Base-by-base conservation (phyloP, 2,888 invertebrate genomes). In the Lasiommata megera region DNA sequence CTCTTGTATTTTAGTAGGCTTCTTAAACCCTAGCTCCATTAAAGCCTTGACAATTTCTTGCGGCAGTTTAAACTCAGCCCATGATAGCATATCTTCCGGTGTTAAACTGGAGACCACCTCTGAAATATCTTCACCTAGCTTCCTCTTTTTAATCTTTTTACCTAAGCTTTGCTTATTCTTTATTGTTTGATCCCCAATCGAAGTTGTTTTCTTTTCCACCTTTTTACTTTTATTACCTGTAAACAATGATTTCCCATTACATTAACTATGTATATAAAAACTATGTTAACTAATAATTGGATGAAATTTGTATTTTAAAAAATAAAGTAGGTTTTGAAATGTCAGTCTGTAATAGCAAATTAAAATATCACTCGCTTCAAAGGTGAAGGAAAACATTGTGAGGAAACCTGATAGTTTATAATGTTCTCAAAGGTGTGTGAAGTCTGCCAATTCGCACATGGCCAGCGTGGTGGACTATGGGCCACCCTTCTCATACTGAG, bases 1-100 rank as follows among this genome's bases (percentile, higher is more conserved):
- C 16, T 93, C 89, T 80, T 99, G 99, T 73, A 99, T 99, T 69
- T 94, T 93, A 0, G 99, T 99, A 0, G 99, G 99, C 17, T 93
- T 88, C 38, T 88, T 88, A 79, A 98, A 98, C 0, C 94, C 94
- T 66, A 94, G 91, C 59, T 96, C 96, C 11, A 93, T 89, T 0
- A 99, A 79, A 0, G 96, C 96, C 70, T 92, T 92, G 34, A 97
- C 76, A 56, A 99, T 92, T 1, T 92, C 79, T 2, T 92, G 87
- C 0, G 95, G 95, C 9, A 98, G 93, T 68, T 94, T 94, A 57
- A 94, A 91, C 50, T 92, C 92, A 6, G 91, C 92, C 96, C 96
- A 96, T 0, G 92, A 90, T 66, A 92, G 73, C 84, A 92, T 86
- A 67, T 92, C 89, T 63, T 89, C 88, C 0, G 88, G 66, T 0